Evolutionary conservation across 2,797 vertebrate species (phyloP).

Genomic region (Mycteria americana): DNA sequence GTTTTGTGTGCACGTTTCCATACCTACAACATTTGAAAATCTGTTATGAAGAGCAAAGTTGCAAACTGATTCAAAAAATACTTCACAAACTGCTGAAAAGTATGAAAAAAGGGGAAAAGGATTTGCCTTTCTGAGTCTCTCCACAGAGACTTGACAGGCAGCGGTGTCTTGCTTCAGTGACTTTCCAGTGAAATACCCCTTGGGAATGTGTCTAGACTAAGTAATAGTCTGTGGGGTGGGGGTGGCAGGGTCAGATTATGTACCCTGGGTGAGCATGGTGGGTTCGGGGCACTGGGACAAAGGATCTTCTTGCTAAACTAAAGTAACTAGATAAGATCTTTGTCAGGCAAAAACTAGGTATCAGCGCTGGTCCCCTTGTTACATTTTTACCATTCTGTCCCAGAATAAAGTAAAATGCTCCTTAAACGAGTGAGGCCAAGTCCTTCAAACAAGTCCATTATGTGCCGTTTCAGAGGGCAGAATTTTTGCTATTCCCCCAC

Average conservation of each 20-base stretch:
- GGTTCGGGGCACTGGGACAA: not conserved
- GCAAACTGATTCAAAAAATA: not conserved
- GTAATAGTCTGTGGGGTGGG: not conserved
- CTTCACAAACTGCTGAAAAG: not conserved
- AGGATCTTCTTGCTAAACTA: not conserved
- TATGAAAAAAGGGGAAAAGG: not conserved
- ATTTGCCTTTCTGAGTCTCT: not conserved
- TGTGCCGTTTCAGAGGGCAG: not conserved
- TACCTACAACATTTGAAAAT: not conserved
- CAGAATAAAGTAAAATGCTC: not conserved
- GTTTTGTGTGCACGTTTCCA: not conserved
- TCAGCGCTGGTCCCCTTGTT: not conserved
- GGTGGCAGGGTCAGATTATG: not conserved
- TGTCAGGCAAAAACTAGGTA: not conserved
- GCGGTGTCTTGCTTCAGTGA: not conserved
- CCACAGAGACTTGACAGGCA: not conserved
- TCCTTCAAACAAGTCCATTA: not conserved
- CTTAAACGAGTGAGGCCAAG: not conserved
- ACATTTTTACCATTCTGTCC: not conserved
- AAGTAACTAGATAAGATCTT: not conserved
- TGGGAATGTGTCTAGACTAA: conserved; percentile 23
- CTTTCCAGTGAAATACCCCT: not conserved
- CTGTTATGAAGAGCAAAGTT: not conserved
- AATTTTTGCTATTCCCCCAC: not conserved
- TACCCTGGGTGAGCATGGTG: not conserved